Evolutionary conservation across 1,140 invertebrate genomes (phyloP), one percentile per base, ranked within the genome.

Genomic region (Chrysoperla carnea): DNA sequence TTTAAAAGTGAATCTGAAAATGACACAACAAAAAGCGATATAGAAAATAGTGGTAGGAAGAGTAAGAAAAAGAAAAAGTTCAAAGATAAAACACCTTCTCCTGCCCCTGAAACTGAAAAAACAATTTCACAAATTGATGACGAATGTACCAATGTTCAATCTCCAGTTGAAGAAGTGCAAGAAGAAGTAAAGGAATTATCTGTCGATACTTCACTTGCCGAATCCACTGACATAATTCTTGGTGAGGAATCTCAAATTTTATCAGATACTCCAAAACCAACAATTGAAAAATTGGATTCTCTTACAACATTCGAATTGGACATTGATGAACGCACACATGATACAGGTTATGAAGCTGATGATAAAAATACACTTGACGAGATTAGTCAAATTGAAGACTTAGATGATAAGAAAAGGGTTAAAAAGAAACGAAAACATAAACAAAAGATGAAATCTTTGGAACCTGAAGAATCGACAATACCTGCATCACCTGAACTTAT

Each of bases 351-450:
- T 52, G 64, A 70, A 46, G 58, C 69, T 14, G 72, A 74, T 40
- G 66, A 71, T 23, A 68, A 68, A 58, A 71, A 67, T 6, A 69
- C 67, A n/a, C 57, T 70, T 12, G 70, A 73, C 46, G 69, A 72
- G 51, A 42, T 51, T 1, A 52, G 55, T 42, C 52, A 55, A 37
- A 41, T 58, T n/a, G 59, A 61, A 8, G 61, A 66, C 41, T 53
- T 57, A 37, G 54, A 55, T 38, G 51, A 54, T 13, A 58, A 58
- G 41, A 53, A 45, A 52, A 66, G 51, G 42, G 53, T 36, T 44
- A 66, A 48, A 51, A 61, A 59, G 29, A 70, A 64, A 47, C 75
- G 69, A 50, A 73, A 69, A 48, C 64, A 58, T 27, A 68, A 64
- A 41, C 69, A 73, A 48, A 70, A 69, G 31, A 29, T 67, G 11